phyloP scores from a whole-genome alignment of 2,888 invertebrate species.

The Aleiodes testaceus region DNA sequence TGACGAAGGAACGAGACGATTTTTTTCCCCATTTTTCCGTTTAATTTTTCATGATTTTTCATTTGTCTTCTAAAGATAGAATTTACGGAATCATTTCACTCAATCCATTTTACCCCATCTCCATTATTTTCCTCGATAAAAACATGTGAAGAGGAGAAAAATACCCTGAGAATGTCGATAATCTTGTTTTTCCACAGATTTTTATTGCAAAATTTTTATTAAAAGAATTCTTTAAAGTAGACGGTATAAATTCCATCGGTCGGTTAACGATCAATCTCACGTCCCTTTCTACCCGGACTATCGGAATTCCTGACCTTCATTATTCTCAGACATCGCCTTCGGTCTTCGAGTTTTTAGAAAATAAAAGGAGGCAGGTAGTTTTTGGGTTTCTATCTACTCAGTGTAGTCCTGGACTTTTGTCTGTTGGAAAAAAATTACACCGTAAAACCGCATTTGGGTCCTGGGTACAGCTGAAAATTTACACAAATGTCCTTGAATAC shows the following conservation, averaged over 20 bases:
- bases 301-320: slow-evolving; percentile 54
- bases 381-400: slow-evolving; percentile 17
- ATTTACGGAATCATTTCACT: no score
- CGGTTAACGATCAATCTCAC: slow-evolving; percentile 56
- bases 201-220: slow-evolving; percentile 7
- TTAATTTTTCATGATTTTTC: neutral
- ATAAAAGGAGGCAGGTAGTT: slow-evolving; percentile 41
- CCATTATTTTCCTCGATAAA: no score
- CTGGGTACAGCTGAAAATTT: neutral
- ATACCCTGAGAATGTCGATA: no score
- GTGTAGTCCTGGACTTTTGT: slow-evolving; percentile 48
- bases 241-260: slow-evolving; percentile 32
- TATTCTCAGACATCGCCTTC: slow-evolving; percentile 47
- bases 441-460: slow-evolving; percentile 50
- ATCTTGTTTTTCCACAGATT: neutral
- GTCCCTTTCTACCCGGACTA: slow-evolving; percentile 45
- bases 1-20: slow-evolving; percentile 38
- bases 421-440: no score
- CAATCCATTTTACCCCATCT: no score
- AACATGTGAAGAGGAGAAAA: no score
- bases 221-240: neutral
- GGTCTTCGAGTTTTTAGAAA: slow-evolving; percentile 36
- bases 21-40: slow-evolving; percentile 17
- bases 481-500: neutral
- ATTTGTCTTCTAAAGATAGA: neutral